phyloP scores from a whole-genome alignment of 2,797 vertebrate genomes.

The Alosa sapidissima region DNA sequence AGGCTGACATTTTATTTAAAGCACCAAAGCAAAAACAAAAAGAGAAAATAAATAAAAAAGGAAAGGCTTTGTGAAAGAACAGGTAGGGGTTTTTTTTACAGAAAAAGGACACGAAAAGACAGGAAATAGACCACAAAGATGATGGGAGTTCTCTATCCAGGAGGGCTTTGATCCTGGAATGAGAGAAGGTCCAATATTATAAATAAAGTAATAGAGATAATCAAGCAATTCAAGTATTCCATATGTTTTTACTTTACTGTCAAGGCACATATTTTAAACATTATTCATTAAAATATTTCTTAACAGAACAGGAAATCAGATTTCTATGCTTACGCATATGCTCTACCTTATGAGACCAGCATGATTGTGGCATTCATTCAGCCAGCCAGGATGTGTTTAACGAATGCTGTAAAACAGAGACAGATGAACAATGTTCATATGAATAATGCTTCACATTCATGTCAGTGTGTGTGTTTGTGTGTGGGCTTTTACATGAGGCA shows the following conservation, averaged over 20 bases:
- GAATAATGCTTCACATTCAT: neutral
- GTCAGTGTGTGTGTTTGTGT: neutral
- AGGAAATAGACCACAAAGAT: neutral
- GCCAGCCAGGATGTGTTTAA: constrained; percentile 85
- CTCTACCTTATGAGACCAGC: neutral
- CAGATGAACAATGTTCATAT: neutral
- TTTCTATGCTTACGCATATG: neutral
- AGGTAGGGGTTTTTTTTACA: neutral
- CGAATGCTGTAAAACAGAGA: constrained; percentile 70
- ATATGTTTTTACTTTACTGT: neutral
- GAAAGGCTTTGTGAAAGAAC: neutral
- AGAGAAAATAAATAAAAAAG: constrained; percentile 17
- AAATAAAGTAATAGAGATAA: no score
- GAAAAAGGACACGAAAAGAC: neutral
- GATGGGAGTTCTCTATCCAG: neutral
- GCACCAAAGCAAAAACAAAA: constrained; percentile 1
- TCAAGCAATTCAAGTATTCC: no score
- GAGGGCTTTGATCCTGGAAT: neutral
- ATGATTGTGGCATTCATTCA: constrained; percentile 54
- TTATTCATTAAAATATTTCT: neutral
- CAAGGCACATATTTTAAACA: neutral
- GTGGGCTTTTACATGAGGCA: neutral
- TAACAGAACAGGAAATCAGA: neutral
- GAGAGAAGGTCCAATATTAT: neutral
- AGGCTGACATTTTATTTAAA: constrained; percentile 8